These are phyloP conservation scores for Gastrophryne carolinensis DNA, from an alignment of 2,797 vertebrate species.

Conservation along the genomic window DNA sequence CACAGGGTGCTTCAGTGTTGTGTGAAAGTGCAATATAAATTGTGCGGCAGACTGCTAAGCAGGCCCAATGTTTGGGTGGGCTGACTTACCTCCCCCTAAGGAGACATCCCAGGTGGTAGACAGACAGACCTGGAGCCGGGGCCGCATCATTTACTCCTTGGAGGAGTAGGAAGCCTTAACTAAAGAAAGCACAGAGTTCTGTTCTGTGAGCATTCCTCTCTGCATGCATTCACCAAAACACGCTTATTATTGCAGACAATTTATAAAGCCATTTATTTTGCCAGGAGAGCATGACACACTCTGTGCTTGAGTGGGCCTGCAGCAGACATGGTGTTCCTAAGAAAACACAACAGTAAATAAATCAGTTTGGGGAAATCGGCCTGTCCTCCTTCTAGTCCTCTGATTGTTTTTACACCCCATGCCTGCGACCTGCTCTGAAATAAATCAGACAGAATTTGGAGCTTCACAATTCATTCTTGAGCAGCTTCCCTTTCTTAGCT, in stretches of 20 bases:
- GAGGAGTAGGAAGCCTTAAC: slow-evolving; percentile 69
- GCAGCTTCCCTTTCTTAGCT: slow-evolving; percentile 29
- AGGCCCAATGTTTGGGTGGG: slow-evolving; percentile 84
- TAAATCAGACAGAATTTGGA: slow-evolving; percentile 65
- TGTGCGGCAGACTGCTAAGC: slow-evolving; percentile 58
- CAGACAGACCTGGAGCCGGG: slow-evolving; percentile 74
- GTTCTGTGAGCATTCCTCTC: slow-evolving; percentile 69
- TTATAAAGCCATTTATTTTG: slow-evolving; percentile 93
- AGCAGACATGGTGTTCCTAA: slow-evolving; percentile 84
- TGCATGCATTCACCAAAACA: slow-evolving; percentile 78
- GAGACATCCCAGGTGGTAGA: slow-evolving; percentile 81
- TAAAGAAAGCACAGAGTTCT: slow-evolving; percentile 71
- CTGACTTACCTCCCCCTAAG: slow-evolving; percentile 76
- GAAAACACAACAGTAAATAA: slow-evolving; percentile 89
- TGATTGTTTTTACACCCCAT: slow-evolving; percentile 71
- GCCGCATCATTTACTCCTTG: slow-evolving; percentile 65
- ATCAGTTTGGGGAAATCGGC: slow-evolving; percentile 77
- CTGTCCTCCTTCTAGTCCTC: slow-evolving; percentile 59
- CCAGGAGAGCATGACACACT: slow-evolving; percentile 87
- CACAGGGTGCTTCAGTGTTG: neutral
- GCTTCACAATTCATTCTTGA: slow-evolving; percentile 55
- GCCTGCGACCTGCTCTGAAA: slow-evolving; percentile 66
- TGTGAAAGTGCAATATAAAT: slow-evolving; percentile 12
- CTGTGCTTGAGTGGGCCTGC: slow-evolving; percentile 84
- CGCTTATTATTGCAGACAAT: slow-evolving; percentile 90